Conservation (phyloP, 2,888 invertebrate genomes). For the Nephrotoma appendiculata region DNA sequence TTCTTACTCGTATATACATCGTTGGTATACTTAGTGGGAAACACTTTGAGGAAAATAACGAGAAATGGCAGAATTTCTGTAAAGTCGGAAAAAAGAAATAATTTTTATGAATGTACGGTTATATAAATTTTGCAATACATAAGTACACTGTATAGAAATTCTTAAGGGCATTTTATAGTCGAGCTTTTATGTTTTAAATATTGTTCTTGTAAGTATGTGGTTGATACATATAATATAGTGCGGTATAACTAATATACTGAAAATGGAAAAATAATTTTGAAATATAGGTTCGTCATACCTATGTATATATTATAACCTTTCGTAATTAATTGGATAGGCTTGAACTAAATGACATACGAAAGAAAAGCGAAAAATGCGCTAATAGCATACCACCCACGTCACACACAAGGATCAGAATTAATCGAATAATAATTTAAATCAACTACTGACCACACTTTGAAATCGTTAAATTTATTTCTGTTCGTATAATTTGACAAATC, state of each 20-base stretch:
- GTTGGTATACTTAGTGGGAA: background rate
- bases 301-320: background rate
- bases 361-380: background rate
- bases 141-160: background rate
- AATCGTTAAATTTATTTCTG: background rate
- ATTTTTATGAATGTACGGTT: background rate
- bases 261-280: background rate
- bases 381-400: background rate
- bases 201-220: background rate
- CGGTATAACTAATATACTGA: background rate
- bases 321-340: background rate
- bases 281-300: background rate
- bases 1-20: background rate
- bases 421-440: background rate
- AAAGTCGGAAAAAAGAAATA: background rate
- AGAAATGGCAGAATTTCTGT: background rate
- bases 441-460: background rate
- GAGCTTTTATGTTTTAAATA: background rate
- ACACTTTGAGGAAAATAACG: background rate
- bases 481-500: constrained; percentile 1
- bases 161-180: background rate
- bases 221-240: too few species aligned
- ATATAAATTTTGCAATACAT: background rate
- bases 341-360: background rate
- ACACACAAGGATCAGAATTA: background rate